Evolutionary conservation across 2,113 vertebrate species (phyloP).

Genomic region (Apistogramma diplotaenia): DNA sequence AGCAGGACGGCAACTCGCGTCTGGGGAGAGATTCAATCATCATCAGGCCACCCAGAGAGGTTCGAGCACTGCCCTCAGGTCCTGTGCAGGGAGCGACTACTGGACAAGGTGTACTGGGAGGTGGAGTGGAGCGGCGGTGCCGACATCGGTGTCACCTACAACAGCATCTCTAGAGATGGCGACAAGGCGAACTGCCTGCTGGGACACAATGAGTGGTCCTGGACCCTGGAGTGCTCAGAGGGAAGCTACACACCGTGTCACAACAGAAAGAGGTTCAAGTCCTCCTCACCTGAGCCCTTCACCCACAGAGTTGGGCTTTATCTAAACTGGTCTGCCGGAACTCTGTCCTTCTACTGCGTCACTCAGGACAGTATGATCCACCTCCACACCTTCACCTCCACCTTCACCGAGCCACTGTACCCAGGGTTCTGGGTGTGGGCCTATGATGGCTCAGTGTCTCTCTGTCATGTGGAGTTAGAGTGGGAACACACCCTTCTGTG

Average conservation of each 20-base stretch:
- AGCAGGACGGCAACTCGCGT: slow-evolving; percentile 48
- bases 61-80: slow-evolving; percentile 58
- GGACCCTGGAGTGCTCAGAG: slow-evolving; percentile 64
- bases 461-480: slow-evolving; percentile 53
- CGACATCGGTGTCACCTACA: slow-evolving; percentile 57
- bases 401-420: slow-evolving; percentile 60
- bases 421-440: slow-evolving; percentile 64
- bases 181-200: slow-evolving; percentile 30
- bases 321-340: slow-evolving; percentile 37
- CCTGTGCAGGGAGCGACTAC: slow-evolving; percentile 64
- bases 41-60: slow-evolving; percentile 17
- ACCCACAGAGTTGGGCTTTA: slow-evolving; percentile 48
- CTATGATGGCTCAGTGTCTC: slow-evolving; percentile 19
- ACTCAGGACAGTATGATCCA: slow-evolving; percentile 49
- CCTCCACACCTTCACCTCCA: slow-evolving; percentile 58
- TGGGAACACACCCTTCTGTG: slow-evolving; percentile 56
- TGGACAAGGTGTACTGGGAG: slow-evolving; percentile 65
- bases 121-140: slow-evolving; percentile 55
- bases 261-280: slow-evolving; percentile 26
- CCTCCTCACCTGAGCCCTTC: slow-evolving; percentile 24
- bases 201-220: slow-evolving; percentile 49
- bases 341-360: slow-evolving; percentile 60
- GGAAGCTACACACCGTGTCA: slow-evolving; percentile 48
- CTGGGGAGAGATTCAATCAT: not conserved
- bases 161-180: slow-evolving; percentile 40